Base-by-base conservation (phyloP, 1,140 invertebrate species). In the Dendrolimus punctatus region DNA sequence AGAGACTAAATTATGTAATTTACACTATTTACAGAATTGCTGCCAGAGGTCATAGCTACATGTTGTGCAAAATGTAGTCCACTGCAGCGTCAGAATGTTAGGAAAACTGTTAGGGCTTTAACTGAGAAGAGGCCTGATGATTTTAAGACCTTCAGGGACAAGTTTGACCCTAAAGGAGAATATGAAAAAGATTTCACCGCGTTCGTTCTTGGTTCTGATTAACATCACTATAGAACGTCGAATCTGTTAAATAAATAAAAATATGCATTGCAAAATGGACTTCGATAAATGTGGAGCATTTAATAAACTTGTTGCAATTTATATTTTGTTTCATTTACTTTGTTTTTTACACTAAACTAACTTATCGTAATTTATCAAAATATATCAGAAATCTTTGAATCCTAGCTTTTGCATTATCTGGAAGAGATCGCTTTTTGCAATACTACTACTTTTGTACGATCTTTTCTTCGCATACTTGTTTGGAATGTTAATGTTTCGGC, bases 41-140 rank as follows among this genome's bases (percentile, higher is more conserved):
- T 94, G 46, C 92, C 92, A 6, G 92, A 93, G 65, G 91, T 92
- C 0, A 78, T 93, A 48, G 83, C 87, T 49, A 91, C 88, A 1
- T 87, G 90, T n/a, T 93, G 92, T 64, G 85, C 85, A 23, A 90
- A 91, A 72, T 94, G 92, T 71, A 90, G 89, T 44, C 87, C 89
- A n/a, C 85, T 83, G 8, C 92, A 93, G 71, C 90, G 89, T 56
- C 69, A 73, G 8, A 88, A 90, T 8, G 88, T 91, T 0, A 88
- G 91, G 55, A 91, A 90, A 68, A 82, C 93, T 5, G 90, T 92
- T 4, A 77, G 65, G 10, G 69, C 68, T 0, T 49, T 80, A 1
- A 71, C 64, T 39, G 64, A 77, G 9, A 72, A 66, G 49, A 77
- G 63, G 55, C 69, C 71, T 4, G 66, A 72, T 8, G 66, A 73